Conservation (phyloP, 2,113 vertebrate genomes). For the Gopherus evgoodei region DNA sequence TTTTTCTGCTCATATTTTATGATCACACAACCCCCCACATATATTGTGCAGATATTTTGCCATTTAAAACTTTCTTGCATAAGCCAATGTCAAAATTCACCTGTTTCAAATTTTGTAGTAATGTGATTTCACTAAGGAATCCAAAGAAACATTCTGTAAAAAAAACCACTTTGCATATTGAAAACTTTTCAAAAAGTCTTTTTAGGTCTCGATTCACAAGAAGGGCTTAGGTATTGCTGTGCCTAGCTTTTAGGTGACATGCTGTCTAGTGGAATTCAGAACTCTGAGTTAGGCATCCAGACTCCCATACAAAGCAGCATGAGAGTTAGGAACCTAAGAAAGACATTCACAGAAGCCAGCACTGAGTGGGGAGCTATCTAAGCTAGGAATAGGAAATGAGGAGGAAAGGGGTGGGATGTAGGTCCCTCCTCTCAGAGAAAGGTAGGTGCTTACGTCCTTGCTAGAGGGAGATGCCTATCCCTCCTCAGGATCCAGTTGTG, state of each 20-base stretch:
- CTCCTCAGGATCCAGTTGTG: neutral
- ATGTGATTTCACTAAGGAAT: neutral
- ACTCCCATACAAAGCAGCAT: neutral
- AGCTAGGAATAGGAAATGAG: neutral
- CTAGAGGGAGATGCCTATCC: neutral
- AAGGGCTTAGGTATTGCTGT: neutral
- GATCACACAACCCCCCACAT: neutral
- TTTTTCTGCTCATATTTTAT: neutral
- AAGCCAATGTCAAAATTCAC: neutral
- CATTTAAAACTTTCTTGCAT: neutral
- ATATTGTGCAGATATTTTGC: neutral
- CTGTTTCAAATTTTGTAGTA: neutral
- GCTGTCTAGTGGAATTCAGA: neutral
- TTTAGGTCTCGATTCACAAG: neutral
- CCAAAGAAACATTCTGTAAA: neutral
- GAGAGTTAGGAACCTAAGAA: neutral
- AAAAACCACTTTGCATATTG: neutral
- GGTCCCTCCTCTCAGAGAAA: neutral
- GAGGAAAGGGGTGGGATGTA: neutral
- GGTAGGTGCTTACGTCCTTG: neutral
- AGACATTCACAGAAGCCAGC: neutral
- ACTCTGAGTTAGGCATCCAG: neutral
- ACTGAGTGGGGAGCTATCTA: neutral
- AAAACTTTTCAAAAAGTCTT: neutral
- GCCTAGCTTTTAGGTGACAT: neutral